A percentile compares a stretch with the other conserved stretches of the same genome.
Conservation (phyloP, 2,113 vertebrate species). For the Eurypyga helias region DNA sequence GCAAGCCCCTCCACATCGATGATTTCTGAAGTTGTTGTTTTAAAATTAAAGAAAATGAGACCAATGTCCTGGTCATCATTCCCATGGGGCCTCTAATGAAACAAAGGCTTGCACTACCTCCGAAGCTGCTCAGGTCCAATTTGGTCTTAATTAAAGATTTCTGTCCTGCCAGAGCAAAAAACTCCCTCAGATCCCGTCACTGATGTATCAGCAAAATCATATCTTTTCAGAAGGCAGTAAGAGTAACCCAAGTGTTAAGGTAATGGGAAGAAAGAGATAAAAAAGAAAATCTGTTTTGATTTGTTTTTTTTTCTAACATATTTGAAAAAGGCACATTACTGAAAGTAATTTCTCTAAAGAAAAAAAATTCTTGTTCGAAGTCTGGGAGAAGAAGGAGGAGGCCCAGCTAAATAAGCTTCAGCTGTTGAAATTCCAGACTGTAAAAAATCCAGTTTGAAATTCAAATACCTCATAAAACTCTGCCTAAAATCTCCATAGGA, state of each 20-base stretch:
- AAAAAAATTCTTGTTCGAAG: not conserved
- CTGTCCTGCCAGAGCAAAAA: not conserved
- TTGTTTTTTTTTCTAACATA: rapidly evolving
- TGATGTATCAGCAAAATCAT: not conserved
- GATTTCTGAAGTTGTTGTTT: not conserved
- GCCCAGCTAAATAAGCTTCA: not conserved
- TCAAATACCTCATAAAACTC: not conserved
- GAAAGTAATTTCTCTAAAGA: not conserved
- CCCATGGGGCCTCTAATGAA: not conserved
- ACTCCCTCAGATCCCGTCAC: not conserved
- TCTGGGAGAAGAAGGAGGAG: not conserved
- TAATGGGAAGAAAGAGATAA: not conserved
- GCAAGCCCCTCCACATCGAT: not conserved
- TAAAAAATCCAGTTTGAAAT: not conserved
- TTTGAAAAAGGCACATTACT: not conserved
- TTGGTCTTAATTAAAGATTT: not conserved
- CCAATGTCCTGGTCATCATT: not conserved
- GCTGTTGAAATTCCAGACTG: not conserved
- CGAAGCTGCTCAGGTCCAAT: not conserved
- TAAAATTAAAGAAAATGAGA: not conserved
- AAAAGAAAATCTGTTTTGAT: not conserved
- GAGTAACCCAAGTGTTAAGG: not conserved
- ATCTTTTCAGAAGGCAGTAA: not conserved
- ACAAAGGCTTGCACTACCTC: rapidly evolving
- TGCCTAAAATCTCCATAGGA: not conserved